Evolutionary conservation across 2,113 vertebrate species (phyloP), one percentile per base, ranked within the genome.

Genomic region (Thymallus thymallus): DNA sequence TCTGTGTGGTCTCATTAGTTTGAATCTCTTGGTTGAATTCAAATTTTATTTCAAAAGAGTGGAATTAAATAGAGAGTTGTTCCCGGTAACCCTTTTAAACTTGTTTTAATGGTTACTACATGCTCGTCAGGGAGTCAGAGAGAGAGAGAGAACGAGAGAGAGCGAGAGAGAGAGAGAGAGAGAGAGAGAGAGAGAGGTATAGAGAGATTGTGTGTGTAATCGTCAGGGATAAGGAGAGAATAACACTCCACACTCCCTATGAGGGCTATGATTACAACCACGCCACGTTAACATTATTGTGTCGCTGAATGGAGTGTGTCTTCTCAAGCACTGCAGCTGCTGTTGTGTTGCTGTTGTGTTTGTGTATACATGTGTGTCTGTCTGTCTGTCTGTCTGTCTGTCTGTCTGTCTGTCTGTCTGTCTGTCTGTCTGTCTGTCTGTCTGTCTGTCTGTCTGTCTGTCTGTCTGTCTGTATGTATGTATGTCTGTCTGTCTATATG

Each of bases 1-100:
- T 32, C 68, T 82, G 77, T 84, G 80, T 82, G 81, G 79, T 82
- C 80, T 88, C 82, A 82, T 92, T 90, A 87, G 76, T 75, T 81
- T 78, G 77, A 80, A 82, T 87, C 76, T 84, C 80, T 83, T 76
- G 64, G 68, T 83, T 88, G 88, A 88, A 91, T 92, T 88, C 82
- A 78, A 85, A 88, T 88, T 68, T 90, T 81, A 90, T 91, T 91
- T 90, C 71, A 69, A 79, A 74, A 65, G 78, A 92, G 83, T 86
- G 81, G 35, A 41, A 82, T 80, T 91, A 80, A 89, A 90, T 85
- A 86, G 83, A 87, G 78, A 80, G 81, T 63, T 76, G 82, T 82
- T 81, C 85, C 86, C 82, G 76, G 71, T 85, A 82, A 85, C 82
- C 81, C 84, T 77, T 80, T 90, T 86, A 77, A 85, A 86, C 75